Base-by-base conservation (phyloP, 2,113 vertebrate species). In the Noctilio leporinus region DNA sequence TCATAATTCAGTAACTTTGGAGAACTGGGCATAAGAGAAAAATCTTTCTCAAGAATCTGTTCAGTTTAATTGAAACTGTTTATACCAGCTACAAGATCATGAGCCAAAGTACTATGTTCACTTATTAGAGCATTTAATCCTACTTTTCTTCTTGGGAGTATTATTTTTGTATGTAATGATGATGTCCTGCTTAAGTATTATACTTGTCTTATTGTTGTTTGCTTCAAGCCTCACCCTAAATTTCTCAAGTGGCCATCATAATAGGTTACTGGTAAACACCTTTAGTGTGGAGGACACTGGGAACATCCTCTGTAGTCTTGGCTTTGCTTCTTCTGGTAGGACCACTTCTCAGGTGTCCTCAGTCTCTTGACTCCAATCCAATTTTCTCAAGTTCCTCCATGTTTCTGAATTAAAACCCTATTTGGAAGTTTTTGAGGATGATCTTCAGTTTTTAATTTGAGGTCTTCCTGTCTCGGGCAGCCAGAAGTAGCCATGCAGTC, bases 391-490 rank as follows among this genome's bases (percentile, higher is more conserved):
- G 35, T 55, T 88, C 19, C 59, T 87, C 33, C 43, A 57, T 64
- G 24, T 76, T 96, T 95, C 64, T 72, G 55, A 81, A 89, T n/a
- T 86, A 95, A 89, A 95, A 84, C 24, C 17, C 82, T 20, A 73
- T 69, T 67, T 78, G 49, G 49, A n/a, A 53, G 30, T 84, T 83
- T 86, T 49, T 47, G 28, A 75, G 33, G 26, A 15, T 47, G 30
- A 53, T 45, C 57, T 89, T 73, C n/a, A 70, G 72, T 70, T 77
- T 88, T 93, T 64, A 75, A 59, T 47, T 7, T 92, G 51, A 43
- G n/a, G 43, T 51, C 19, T 88, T 19, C 33, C 35, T 62, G 45
- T 53, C 16, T 92, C 30, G 73, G 64, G 70, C 26, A 11, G 47
- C 9, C 30, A 89, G 49, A 89, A 47, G 78, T 47, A 95, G 93